Base-by-base conservation (phyloP, 35 echinoderm and acorn worm genomes). In the Heliocidaris erythrogramma region DNA sequence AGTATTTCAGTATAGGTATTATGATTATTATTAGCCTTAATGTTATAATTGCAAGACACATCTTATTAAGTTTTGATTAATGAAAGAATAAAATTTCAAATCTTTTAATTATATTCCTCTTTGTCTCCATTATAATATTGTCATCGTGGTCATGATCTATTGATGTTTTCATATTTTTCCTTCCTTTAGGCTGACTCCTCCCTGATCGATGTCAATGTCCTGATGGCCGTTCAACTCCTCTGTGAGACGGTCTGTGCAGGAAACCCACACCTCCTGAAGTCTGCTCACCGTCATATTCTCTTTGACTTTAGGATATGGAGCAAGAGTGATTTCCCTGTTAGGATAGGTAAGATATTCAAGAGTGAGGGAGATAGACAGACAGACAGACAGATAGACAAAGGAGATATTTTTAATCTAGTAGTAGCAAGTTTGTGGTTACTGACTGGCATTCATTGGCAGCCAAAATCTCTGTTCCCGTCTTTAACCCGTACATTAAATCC, bases 251-350 rank as follows among this genome's bases (percentile, higher is more conserved):
- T 99, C 48, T 96, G 94, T 69, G 87, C 94, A 24, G 94, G 97
- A 48, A 96, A 94, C 59, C 61, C 96, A 59, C 50, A 85, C 3
- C 91, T 99, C 48, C 42, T 97, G 12, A 97, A 99, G 60, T 95
- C 92, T 49, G 97, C 96, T 47, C 95, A 97, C 92, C 95, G 97
- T 48, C 93, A 97, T 78, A 48, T 99, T 11, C 95, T 99, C 7
- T 99, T 99, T 96, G 98, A 99, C 94, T 99, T 99, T 94, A 95
- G 98, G 47, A 96, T 99, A 31, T 99, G 98, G 98, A 99, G 98
- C 85, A 96, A 93, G 42, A 99, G 98, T 94, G 97, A 97, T 56
- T 99, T 99, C 85, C 90, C 96, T 47, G 96, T 99, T 49, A 99
- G 98, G 85, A 99, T 99, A 91, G 98, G 98, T 99, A 93, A 47